These are phyloP conservation scores for Natator depressus DNA, from an alignment of 2,113 vertebrate genomes.

Conservation along the genomic window DNA sequence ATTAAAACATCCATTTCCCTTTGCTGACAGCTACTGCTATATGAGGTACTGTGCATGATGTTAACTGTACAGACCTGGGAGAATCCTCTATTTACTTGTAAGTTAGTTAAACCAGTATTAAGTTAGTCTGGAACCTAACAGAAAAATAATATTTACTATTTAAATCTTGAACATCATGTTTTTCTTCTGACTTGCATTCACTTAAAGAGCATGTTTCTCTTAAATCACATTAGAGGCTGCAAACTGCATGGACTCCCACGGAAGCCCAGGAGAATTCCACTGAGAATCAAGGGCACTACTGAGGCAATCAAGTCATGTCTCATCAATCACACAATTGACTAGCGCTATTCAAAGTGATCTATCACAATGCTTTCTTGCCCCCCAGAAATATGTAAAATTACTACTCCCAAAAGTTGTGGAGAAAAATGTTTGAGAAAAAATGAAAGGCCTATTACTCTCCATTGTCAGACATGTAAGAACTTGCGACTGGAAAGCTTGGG, in stretches of 20 bases:
- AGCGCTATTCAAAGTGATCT: not conserved
- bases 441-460: not conserved
- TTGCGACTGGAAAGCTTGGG: not conserved
- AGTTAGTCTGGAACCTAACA: not conserved
- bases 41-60: not conserved
- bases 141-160: not conserved
- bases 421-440: not conserved
- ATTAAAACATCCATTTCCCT: not conserved
- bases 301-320: not conserved
- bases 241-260: not conserved
- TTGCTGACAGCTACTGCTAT: not conserved
- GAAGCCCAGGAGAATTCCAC: not conserved
- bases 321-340: not conserved
- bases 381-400: conserved; percentile 27
- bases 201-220: not conserved
- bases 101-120: not conserved
- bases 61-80: rapidly evolving
- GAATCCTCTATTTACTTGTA: not conserved
- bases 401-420: not conserved
- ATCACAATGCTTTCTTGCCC: not conserved
- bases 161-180: not conserved
- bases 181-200: not conserved
- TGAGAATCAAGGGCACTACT: not conserved
- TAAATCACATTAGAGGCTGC: not conserved
- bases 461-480: not conserved